These are phyloP conservation scores for Endomychus coccineus DNA, from an alignment of 2,888 invertebrate genomes.

Conservation along the genomic window DNA sequence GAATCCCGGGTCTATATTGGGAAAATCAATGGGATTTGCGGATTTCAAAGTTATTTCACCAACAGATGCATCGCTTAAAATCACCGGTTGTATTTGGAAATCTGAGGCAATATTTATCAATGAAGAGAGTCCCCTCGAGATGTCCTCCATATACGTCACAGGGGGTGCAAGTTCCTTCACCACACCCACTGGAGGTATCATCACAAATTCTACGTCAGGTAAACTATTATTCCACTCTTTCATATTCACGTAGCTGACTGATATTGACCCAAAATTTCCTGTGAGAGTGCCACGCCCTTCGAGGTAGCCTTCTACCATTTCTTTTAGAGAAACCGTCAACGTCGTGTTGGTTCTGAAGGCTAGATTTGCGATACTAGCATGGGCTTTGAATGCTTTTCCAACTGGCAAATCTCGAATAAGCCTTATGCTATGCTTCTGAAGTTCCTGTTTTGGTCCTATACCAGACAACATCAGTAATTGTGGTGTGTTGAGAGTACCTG, in stretches of 20 bases:
- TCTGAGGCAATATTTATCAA: neutral
- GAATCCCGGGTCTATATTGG: conserved; percentile 28
- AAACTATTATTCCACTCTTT: neutral
- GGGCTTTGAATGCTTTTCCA: conserved; percentile 27
- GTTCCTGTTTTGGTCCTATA: conserved; percentile 27
- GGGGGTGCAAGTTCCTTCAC: too few relatives aligned
- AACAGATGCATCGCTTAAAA: conserved; percentile 29
- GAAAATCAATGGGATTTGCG: conserved; percentile 29
- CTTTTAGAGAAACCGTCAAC: conserved; percentile 5
- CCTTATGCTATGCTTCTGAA: conserved; percentile 22
- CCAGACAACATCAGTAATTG: conserved; percentile 32
- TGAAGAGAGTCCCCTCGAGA: neutral
- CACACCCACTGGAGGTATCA: conserved; percentile 6
- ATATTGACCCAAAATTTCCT: conserved; percentile 9
- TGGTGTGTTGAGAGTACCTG: conserved; percentile 76
- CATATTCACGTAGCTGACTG: conserved; percentile 9
- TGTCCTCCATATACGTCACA: conserved; percentile 7
- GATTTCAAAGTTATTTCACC: conserved; percentile 30
- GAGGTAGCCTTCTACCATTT: conserved; percentile 21
- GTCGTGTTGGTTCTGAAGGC: conserved; percentile 17
- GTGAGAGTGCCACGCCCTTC: conserved; percentile 23
- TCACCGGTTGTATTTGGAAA: conserved; percentile 10
- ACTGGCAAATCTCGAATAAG: conserved; percentile 27
- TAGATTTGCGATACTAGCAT: conserved; percentile 25
- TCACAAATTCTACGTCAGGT: conserved; percentile 12